Percentiles rank a stretch among this genome's conserved stretches.
These are phyloP conservation scores for Oophaga pumilio DNA, from an alignment of 2,113 vertebrate genomes.

Conservation along the genomic window DNA sequence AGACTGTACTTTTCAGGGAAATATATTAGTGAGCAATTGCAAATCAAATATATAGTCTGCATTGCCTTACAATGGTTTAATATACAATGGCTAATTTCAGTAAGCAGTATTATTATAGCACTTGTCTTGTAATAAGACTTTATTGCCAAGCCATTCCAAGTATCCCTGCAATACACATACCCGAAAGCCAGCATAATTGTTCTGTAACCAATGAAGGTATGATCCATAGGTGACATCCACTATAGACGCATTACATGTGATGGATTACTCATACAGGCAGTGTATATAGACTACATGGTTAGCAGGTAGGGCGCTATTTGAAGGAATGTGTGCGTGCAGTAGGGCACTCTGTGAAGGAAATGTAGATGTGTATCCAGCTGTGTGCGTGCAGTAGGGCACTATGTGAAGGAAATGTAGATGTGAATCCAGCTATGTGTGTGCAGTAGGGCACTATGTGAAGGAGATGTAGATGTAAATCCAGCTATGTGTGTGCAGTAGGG, in stretches of 20 bases:
- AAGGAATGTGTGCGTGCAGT: neutral
- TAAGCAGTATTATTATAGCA: neutral
- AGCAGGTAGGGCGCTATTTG: too few relatives aligned
- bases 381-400: too few relatives aligned
- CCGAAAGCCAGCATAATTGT: neutral
- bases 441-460: too few relatives aligned
- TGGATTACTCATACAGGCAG: neutral
- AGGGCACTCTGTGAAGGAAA: neutral
- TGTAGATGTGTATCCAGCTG: too few relatives aligned
- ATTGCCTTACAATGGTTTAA: neutral
- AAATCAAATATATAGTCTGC: neutral
- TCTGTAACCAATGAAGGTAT: neutral
- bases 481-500: too few relatives aligned
- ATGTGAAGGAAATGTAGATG: too few relatives aligned
- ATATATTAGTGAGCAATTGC: neutral
- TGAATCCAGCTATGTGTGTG: too few relatives aligned
- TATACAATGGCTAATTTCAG: neutral
- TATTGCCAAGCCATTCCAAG: slow-evolving; percentile 49
- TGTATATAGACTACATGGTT: neutral
- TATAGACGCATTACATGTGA: neutral
- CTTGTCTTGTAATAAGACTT: neutral
- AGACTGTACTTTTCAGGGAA: neutral
- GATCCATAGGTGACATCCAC: neutral
- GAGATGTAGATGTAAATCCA: too few relatives aligned
- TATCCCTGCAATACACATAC: slow-evolving; percentile 5